These are phyloP conservation scores for Taurulus bubalis DNA, from an alignment of 2,113 vertebrate genomes.

Conservation along the genomic window DNA sequence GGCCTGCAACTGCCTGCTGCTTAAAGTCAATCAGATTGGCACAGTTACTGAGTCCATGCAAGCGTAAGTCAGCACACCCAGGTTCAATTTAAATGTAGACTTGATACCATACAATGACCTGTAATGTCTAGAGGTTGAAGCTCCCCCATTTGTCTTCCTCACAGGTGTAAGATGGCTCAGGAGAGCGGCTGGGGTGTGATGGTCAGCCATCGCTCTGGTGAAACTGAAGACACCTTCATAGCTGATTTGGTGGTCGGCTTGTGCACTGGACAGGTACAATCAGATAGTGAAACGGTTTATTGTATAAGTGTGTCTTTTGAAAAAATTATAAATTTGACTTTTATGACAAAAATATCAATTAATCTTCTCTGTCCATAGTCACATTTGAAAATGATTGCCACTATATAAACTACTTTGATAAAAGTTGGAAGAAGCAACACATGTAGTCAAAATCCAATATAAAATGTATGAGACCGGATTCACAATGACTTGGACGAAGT, in stretches of 20 bases:
- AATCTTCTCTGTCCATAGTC: background rate
- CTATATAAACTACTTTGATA: background rate
- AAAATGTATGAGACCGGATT: background rate
- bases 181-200: conserved; percentile 96
- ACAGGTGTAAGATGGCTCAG: conserved; percentile 95
- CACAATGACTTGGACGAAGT: background rate
- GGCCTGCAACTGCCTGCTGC: conserved; percentile 96
- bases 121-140: background rate
- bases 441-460: background rate
- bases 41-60: conserved; percentile 93
- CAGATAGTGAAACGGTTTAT: background rate
- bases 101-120: background rate
- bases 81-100: background rate
- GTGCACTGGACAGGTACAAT: conserved; percentile 93
- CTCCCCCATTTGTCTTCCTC: background rate
- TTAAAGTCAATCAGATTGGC: conserved; percentile 99
- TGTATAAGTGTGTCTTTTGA: background rate
- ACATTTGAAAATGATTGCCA: background rate
- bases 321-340: background rate
- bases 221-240: conserved; percentile 97
- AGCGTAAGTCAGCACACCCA: conserved; percentile 86
- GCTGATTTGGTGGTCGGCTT: conserved; percentile 96
- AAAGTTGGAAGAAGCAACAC: background rate
- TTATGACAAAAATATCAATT: background rate
- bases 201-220: conserved; percentile 96